Percentiles rank a stretch among this genome's conserved stretches.
Conservation (phyloP, 2,888 invertebrate genomes). For the Aphidius colemani region DNA sequence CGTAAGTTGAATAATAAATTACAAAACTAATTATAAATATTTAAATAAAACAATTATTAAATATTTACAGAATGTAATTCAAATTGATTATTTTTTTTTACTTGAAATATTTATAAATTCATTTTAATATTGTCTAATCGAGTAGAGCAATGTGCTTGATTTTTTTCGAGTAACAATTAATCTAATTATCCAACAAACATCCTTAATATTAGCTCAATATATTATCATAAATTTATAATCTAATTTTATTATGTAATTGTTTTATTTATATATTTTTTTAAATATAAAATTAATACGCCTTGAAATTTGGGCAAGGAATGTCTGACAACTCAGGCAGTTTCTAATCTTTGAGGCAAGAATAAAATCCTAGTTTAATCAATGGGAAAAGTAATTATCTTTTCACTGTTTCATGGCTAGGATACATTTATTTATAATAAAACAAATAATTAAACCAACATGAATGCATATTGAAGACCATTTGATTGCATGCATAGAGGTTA, state of each 20-base stretch:
- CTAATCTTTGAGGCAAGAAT: conserved; percentile 60
- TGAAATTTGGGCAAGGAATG: conserved; percentile 55
- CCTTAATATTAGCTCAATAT: too few species aligned
- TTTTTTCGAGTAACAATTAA: too few species aligned
- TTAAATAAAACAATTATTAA: too few species aligned
- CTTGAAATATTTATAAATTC: neutral
- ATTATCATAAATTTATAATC: too few species aligned
- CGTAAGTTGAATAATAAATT: too few species aligned
- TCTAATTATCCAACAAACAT: too few species aligned
- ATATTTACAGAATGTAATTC: neutral
- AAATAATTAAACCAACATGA: neutral
- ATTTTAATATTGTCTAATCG: too few species aligned
- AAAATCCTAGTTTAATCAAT: conserved; percentile 57
- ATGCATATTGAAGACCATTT: neutral
- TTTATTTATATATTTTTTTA: neutral
- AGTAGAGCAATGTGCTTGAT: too few species aligned
- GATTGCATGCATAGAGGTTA: neutral
- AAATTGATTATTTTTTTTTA: neutral
- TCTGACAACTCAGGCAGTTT: conserved; percentile 48
- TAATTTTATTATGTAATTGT: neutral
- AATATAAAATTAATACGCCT: conserved; percentile 37
- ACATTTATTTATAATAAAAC: conserved; percentile 38
- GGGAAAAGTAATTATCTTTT: conserved; percentile 40
- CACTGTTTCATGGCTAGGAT: conserved; percentile 54
- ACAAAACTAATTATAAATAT: too few species aligned